phyloP scores from a whole-genome alignment of 1,140 invertebrate genomes.

The Drosophila erecta region DNA sequence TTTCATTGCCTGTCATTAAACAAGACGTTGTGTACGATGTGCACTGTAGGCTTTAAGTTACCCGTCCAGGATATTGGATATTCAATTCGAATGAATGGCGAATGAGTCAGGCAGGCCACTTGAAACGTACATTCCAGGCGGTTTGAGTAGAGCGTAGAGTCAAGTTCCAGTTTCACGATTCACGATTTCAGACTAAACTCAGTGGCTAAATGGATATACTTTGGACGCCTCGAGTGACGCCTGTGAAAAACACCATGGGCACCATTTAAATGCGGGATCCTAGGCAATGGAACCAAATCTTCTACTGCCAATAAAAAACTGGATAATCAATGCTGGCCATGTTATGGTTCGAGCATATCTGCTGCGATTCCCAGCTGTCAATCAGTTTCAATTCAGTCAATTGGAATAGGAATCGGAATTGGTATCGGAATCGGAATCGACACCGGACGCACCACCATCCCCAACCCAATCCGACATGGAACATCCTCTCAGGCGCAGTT shows the following conservation, averaged over 20 bases:
- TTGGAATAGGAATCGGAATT: conserved; percentile 25
- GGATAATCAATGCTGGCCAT: conserved; percentile 7
- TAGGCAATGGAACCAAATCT: not conserved
- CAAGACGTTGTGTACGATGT: conserved; percentile 20
- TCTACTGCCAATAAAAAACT: not conserved
- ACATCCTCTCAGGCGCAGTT: conserved; percentile 11
- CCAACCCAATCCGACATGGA: not conserved
- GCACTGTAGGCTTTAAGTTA: conserved; percentile 47
- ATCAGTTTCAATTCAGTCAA: conserved; percentile 20
- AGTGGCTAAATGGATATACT: conserved; percentile 8
- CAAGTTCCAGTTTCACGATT: conserved; percentile 23
- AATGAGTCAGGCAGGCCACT: conserved; percentile 67
- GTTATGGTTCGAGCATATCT: conserved; percentile 7
- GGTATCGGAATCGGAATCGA: conserved; percentile 37
- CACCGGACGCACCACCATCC: conserved; percentile 17
- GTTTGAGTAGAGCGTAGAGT: conserved; percentile 50
- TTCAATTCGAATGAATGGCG: conserved; percentile 52
- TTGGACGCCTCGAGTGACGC: conserved; percentile 2
- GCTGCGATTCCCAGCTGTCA: conserved; percentile 39
- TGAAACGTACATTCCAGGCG: conserved; percentile 54
- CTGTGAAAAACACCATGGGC: not conserved
- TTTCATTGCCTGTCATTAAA: conserved; percentile 75
- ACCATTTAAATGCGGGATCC: not conserved
- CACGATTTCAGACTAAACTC: conserved; percentile 18
- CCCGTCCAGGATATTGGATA: conserved; percentile 53